Base-by-base conservation (phyloP, 2,888 invertebrate genomes). In the Phengaris alcon region DNA sequence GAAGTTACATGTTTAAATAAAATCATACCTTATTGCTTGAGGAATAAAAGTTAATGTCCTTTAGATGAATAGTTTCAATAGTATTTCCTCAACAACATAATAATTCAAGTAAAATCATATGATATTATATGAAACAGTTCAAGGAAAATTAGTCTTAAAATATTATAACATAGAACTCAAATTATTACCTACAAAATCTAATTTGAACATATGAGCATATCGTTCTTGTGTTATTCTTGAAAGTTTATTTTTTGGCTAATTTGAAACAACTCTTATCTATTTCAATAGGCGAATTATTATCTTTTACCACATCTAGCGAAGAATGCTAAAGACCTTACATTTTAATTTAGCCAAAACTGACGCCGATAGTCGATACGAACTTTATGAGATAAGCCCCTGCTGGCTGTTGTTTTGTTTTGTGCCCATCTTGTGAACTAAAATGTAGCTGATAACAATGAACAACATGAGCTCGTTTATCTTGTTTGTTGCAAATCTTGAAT, bases 91-190 rank as follows among this genome's bases (percentile, higher is more conserved):
- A 77, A 85, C 86, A 84, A 85, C 82, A 81, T 79, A 77, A 77
- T 82, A 81, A 86, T 89, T 88, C 86, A 87, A 86, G 83, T 87
- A 84, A 86, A 88, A 89, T 86, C 90, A 90, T 89, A 89, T 90
- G 90, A 83, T 85, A 82, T 79, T 85, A 82, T 79, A 72, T 80
- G 68, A n/a, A 70, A 4, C 44, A 8, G 8, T 57, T 4, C 78
- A 80, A 75, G 54, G 44, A 6, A 83, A 79, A 77, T 46, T 77
- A 0, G 75, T 77, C 81, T 77, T 77, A 82, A 81, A n/a, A 0
- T 0, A 0, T 3, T 5, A 0, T 0, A 0, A 0, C 0, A 48
- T 79, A 82, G 77, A 75, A 76, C 77, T 44, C 6, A 78, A 79
- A 80, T 78, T 83, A n/a, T 0, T n/a, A 13, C 77, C 69, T 55